Evolutionary conservation across 1,140 invertebrate species (phyloP).

Genomic region (Orius laevigatus): DNA sequence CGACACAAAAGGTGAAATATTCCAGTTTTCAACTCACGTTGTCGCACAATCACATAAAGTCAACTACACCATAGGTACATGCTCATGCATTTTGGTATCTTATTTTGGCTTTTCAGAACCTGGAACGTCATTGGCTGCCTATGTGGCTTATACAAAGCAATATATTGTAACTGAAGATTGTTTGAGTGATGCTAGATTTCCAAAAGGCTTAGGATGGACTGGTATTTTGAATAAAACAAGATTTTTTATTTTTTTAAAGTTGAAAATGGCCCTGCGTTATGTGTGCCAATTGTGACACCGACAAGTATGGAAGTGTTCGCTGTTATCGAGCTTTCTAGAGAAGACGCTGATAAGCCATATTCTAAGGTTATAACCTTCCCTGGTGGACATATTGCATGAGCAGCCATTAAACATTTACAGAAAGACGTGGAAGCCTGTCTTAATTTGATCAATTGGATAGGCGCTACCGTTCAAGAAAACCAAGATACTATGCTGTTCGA

Average conservation of each 20-base stretch:
- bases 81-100: too few species aligned
- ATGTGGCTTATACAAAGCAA: constrained; percentile 6
- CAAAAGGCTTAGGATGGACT: constrained; percentile 1
- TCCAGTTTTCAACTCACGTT: neutral
- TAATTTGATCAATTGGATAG: neutral
- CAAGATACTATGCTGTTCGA: neutral
- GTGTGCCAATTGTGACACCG: constrained; percentile 1
- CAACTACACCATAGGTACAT: neutral
- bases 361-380: too few species aligned
- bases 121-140: constrained; percentile 1
- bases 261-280: neutral
- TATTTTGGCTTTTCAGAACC: neutral
- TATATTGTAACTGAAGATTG: constrained; percentile 2
- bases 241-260: too few species aligned
- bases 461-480: constrained; percentile 4
- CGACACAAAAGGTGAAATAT: constrained; percentile 1
- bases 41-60: neutral
- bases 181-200: constrained; percentile 4
- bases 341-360: neutral
- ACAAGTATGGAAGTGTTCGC: constrained; percentile 3
- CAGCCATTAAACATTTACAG: too few species aligned
- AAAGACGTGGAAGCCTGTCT: neutral
- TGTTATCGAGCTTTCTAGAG: constrained; percentile 1
- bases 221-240: too few species aligned
- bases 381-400: too few species aligned